phyloP scores from a whole-genome alignment of 2,888 invertebrate genomes.

The Digitonthophagus gazella region DNA sequence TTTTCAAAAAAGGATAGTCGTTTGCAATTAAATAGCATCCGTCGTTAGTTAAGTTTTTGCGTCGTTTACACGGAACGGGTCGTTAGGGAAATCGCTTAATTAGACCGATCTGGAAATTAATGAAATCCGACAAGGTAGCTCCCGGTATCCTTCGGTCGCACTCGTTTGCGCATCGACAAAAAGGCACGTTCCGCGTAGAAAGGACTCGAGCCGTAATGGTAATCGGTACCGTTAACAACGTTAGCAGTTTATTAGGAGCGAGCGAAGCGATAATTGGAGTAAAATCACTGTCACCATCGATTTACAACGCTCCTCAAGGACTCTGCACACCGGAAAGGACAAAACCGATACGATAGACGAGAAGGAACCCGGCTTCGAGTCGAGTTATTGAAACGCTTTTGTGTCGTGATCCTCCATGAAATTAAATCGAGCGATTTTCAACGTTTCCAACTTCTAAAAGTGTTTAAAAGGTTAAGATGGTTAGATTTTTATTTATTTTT shows the following conservation, averaged over 20 bases:
- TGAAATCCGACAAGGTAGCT: background rate
- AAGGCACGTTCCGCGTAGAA: background rate
- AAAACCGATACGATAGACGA: no score
- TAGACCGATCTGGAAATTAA: background rate
- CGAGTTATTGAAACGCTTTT: background rate
- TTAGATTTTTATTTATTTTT: no score
- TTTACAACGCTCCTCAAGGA: background rate
- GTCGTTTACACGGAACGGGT: background rate
- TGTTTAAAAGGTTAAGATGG: no score
- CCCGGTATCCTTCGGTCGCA: background rate
- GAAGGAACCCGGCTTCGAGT: background rate
- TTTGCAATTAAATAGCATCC: background rate
- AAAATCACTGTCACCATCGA: background rate
- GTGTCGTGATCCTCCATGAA: background rate
- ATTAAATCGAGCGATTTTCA: background rate
- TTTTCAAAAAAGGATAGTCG: no score
- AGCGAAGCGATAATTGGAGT: background rate
- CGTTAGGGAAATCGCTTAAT: background rate
- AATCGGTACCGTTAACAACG: background rate
- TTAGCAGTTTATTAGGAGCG: background rate
- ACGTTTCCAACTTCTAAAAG: no score
- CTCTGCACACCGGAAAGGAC: no score
- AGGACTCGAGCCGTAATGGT: background rate
- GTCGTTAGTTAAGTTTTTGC: background rate
- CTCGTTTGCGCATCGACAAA: background rate